Evolutionary conservation across 2,888 invertebrate species (phyloP).

Genomic region (Eudasyphora cyanicolor): DNA sequence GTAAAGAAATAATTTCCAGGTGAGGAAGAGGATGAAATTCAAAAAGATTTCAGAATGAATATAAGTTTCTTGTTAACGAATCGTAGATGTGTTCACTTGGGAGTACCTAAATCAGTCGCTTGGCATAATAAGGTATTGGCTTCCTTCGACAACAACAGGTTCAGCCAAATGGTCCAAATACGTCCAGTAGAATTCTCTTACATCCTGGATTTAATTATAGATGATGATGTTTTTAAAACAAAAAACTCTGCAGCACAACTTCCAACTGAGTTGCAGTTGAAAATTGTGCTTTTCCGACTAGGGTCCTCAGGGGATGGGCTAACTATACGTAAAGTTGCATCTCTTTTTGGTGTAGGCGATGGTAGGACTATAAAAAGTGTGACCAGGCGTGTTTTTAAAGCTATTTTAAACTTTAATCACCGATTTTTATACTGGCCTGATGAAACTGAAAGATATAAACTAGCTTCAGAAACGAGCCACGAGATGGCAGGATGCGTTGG

Average conservation of each 20-base stretch:
- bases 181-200: background rate
- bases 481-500: conserved; percentile 59
- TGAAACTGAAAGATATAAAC: conserved; percentile 27
- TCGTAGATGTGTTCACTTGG: conserved; percentile 1
- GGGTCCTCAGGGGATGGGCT: conserved; percentile 28
- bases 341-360: conserved; percentile 47
- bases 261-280: conserved; percentile 34
- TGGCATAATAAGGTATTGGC: conserved; percentile 29
- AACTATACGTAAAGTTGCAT: conserved; percentile 43
- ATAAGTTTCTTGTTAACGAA: background rate
- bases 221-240: conserved; percentile 10
- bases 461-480: conserved; percentile 34
- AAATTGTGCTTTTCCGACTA: conserved; percentile 37
- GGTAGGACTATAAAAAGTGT: no score
- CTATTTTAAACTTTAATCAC: conserved; percentile 33
- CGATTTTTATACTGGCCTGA: conserved; percentile 50
- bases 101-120: conserved; percentile 4
- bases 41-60: conserved; percentile 12
- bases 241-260: conserved; percentile 2
- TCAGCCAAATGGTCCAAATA: conserved; percentile 14
- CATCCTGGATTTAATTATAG: background rate
- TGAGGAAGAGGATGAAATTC: conserved; percentile 35
- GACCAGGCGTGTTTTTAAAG: conserved; percentile 32
- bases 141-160: conserved; percentile 8
- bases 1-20: conserved; percentile 3